Percentiles rank a stretch among this genome's conserved stretches.
Evolutionary conservation across 2,797 vertebrate genomes (phyloP).

Genomic region (Cyclura pinguis): DNA sequence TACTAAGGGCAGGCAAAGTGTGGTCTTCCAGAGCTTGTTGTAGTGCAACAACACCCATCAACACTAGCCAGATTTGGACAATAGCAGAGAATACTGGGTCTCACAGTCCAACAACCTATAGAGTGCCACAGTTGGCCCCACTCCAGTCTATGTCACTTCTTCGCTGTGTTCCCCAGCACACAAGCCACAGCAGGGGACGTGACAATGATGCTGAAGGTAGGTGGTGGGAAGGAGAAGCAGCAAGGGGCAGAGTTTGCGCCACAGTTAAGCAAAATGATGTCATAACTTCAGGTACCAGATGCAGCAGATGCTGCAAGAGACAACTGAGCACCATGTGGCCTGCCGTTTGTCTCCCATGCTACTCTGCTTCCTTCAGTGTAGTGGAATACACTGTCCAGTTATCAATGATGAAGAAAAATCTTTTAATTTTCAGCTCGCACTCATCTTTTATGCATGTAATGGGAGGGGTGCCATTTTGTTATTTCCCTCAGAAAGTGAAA

Average conservation of each 20-base stretch:
- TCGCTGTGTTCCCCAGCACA: neutral
- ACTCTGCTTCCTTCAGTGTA: neutral
- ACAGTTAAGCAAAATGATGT: too few relatives aligned
- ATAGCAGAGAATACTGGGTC: too few relatives aligned
- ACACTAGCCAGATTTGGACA: too few relatives aligned
- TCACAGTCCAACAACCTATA: too few relatives aligned
- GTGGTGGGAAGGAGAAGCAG: neutral
- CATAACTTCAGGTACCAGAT: too few relatives aligned
- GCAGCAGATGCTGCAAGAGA: too few relatives aligned
- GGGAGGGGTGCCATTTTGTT: neutral
- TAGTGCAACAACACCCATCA: too few relatives aligned
- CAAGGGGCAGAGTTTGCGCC: neutral
- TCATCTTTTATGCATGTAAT: neutral
- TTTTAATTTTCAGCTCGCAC: neutral
- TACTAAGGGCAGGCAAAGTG: too few relatives aligned
- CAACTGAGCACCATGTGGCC: too few relatives aligned
- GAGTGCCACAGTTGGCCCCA: too few relatives aligned
- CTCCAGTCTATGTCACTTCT: neutral
- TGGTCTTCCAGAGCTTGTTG: too few relatives aligned
- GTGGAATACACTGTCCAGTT: neutral
- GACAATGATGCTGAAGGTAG: neutral
- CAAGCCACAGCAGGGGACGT: neutral
- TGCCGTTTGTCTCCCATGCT: too few relatives aligned
- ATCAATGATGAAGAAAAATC: neutral
- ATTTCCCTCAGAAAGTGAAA: neutral